Evolutionary conservation across 2,888 invertebrate species (phyloP), one percentile per base, ranked within the genome.

Genomic region (Holacanthella duospinosa): DNA sequence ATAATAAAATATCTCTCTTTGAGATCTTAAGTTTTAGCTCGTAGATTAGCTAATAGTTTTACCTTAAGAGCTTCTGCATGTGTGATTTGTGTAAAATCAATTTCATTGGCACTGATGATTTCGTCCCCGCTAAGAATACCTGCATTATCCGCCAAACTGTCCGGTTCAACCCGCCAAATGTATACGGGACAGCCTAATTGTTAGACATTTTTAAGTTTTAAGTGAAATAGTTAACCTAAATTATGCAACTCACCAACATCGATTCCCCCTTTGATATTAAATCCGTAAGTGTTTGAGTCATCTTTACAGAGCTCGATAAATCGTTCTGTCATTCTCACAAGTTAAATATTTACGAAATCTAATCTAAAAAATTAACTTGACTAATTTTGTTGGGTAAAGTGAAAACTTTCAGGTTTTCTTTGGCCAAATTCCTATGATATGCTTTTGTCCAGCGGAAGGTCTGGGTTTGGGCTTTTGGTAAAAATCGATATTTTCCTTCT

Each of bases 11-110:
- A n/a, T n/a, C n/a, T n/a, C n/a, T n/a, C n/a, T n/a, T n/a, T n/a
- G n/a, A n/a, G n/a, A n/a, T n/a, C n/a, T n/a, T n/a, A n/a, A n/a
- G n/a, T n/a, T n/a, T n/a, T n/a, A n/a, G n/a, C n/a, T n/a, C n/a
- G n/a, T n/a, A n/a, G n/a, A n/a, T n/a, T n/a, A n/a, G n/a, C n/a
- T n/a, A n/a, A n/a, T 36, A 36, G 16, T 36, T 36, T 82, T 82
- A 92, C 89, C 85, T 89, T 90, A 71, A 93, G 85, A 67, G 93
- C 93, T 78, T 93, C 93, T 77, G 90, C 88, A 79, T 93, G 93
- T 70, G 88, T 88, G 77, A 93, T 90, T 75, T 89, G 90, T 63
- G 89, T 88, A 80, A 93, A 93, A 69, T 92, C 93, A 66, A 89
- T 89, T 67, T 93, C 93, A 79, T 94, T 94, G 72, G 93, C 93